Conservation (phyloP, 2,888 invertebrate genomes). For the Glaucopsyche alexis region DNA sequence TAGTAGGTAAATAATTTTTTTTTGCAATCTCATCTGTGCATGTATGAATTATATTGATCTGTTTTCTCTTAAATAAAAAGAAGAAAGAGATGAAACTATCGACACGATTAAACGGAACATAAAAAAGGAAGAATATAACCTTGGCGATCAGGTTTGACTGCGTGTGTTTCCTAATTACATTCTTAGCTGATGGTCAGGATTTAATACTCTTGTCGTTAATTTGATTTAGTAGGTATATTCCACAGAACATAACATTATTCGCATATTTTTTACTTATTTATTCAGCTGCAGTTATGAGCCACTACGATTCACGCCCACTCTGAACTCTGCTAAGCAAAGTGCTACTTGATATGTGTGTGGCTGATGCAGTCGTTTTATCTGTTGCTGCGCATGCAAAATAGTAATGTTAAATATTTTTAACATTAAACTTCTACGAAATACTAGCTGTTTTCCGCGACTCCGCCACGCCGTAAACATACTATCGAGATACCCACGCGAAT, state of each 20-base stretch:
- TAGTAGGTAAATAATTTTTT: background rate
- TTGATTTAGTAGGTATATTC: background rate
- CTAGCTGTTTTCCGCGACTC: no score
- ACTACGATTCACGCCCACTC: background rate
- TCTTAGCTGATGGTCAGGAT: no score
- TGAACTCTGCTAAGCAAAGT: conserved; percentile 4
- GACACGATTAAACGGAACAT: background rate
- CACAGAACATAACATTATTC: background rate
- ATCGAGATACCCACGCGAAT: no score
- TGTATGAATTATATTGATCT: background rate
- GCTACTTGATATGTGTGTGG: background rate
- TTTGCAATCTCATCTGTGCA: background rate
- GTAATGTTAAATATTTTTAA: no score
- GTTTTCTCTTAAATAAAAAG: background rate
- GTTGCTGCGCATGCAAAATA: background rate
- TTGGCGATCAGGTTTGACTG: background rate
- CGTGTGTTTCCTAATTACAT: background rate
- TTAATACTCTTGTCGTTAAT: no score
- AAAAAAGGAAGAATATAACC: background rate
- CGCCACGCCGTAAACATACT: no score
- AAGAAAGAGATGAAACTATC: background rate
- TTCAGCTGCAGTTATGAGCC: background rate
- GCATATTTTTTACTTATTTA: background rate
- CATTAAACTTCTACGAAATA: no score
- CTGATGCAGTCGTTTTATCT: conserved; percentile 3